Conservation (phyloP, 2,113 vertebrate species). For the Scopus umbretta region DNA sequence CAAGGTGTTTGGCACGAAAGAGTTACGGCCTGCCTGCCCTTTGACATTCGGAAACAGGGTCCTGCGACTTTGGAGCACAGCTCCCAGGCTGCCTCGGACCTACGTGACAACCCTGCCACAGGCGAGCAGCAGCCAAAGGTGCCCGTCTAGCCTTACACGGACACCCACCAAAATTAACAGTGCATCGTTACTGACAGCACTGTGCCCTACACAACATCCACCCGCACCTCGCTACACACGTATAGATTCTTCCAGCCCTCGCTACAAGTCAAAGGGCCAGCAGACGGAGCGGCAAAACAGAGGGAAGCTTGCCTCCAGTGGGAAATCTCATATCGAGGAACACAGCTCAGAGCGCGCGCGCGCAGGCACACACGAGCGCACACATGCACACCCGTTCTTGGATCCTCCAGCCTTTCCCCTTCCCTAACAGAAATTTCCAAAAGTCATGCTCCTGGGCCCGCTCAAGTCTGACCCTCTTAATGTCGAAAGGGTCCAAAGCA, state of each 20-base stretch:
- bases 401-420: neutral
- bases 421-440: neutral
- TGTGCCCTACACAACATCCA: neutral
- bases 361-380: rapidly evolving
- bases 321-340: neutral
- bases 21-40: neutral
- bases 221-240: rapidly evolving
- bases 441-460: neutral
- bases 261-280: neutral
- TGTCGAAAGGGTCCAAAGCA: neutral
- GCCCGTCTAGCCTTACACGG: neutral
- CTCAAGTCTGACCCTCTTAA: neutral
- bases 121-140: neutral
- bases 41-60: neutral
- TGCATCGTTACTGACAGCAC: neutral
- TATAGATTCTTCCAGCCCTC: neutral
- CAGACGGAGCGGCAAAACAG: neutral
- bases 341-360: rapidly evolving
- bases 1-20: neutral
- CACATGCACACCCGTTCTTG: too few relatives aligned
- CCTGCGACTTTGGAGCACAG: neutral
- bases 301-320: neutral
- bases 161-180: neutral
- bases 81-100: neutral
- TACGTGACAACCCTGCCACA: neutral